Conservation (phyloP, 1,140 invertebrate genomes). For the Branchinecta lynchi region DNA sequence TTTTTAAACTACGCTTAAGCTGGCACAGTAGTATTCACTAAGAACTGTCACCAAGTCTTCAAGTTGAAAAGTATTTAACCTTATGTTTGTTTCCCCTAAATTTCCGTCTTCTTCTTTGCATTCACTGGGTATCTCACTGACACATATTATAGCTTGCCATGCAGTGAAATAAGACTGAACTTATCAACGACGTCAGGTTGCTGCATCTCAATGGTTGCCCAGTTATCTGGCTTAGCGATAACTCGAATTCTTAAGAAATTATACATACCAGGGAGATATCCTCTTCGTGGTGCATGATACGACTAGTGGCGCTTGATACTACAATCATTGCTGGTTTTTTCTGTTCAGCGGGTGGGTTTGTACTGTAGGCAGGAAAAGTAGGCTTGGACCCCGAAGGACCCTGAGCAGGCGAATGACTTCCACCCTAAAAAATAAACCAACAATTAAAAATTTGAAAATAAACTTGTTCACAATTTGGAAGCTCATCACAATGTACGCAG, state of each 20-base stretch:
- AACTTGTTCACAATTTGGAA: neutral
- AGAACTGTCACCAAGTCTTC: too few relatives aligned
- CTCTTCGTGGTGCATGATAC: conserved; percentile 84
- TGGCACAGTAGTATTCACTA: too few relatives aligned
- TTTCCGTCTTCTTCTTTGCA: too few relatives aligned
- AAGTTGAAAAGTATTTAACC: too few relatives aligned
- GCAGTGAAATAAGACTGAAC: too few relatives aligned
- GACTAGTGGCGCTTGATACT: conserved; percentile 63
- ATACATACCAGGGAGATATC: conserved; percentile 64
- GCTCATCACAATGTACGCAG: too few relatives aligned
- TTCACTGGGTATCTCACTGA: too few relatives aligned
- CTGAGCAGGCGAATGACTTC: neutral
- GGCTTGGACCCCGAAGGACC: conserved; percentile 23
- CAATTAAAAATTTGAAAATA: too few relatives aligned
- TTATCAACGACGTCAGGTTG: too few relatives aligned
- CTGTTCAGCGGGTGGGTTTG: conserved; percentile 28
- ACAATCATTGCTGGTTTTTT: conserved; percentile 55
- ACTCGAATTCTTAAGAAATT: neutral
- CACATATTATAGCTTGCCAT: too few relatives aligned
- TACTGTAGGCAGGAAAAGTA: conserved; percentile 27
- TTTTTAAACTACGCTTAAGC: too few relatives aligned
- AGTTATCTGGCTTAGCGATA: neutral
- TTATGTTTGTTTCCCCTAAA: too few relatives aligned
- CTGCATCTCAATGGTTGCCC: neutral
- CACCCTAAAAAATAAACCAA: neutral